Conservation (phyloP, 2,888 invertebrate genomes). For the Athalia cordata region DNA sequence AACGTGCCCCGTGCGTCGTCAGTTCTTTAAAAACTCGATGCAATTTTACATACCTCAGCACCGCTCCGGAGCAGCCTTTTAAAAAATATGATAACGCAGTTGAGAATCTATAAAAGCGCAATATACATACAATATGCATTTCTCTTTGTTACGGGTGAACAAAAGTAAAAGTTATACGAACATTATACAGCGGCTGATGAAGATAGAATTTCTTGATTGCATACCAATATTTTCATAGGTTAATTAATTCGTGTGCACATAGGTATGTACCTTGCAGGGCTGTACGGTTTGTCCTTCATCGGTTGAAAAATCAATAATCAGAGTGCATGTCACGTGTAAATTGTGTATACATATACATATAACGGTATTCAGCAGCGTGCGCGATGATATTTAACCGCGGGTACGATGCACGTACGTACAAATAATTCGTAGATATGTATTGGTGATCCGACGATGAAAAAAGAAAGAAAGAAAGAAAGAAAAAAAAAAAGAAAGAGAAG, state of each 20-base stretch:
- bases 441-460: too few species aligned
- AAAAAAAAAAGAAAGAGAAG: too few species aligned
- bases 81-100: slow-evolving; percentile 37
- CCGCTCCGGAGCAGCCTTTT: neutral
- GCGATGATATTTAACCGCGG: neutral
- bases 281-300: neutral
- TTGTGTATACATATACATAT: neutral
- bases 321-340: slow-evolving; percentile 27
- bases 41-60: neutral
- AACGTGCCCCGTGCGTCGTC: slow-evolving; percentile 30
- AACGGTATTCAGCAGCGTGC: neutral
- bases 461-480: too few species aligned
- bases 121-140: neutral
- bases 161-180: too few species aligned
- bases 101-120: slow-evolving; percentile 13
- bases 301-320: slow-evolving; percentile 2
- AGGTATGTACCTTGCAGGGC: neutral
- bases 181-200: neutral
- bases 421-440: too few species aligned
- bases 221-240: neutral
- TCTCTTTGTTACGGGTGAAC: neutral
- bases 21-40: neutral
- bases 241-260: slow-evolving; percentile 7
- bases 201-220: neutral
- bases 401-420: too few species aligned